phyloP scores from a whole-genome alignment of 2,797 vertebrate genomes.

The Argya squamiceps region DNA sequence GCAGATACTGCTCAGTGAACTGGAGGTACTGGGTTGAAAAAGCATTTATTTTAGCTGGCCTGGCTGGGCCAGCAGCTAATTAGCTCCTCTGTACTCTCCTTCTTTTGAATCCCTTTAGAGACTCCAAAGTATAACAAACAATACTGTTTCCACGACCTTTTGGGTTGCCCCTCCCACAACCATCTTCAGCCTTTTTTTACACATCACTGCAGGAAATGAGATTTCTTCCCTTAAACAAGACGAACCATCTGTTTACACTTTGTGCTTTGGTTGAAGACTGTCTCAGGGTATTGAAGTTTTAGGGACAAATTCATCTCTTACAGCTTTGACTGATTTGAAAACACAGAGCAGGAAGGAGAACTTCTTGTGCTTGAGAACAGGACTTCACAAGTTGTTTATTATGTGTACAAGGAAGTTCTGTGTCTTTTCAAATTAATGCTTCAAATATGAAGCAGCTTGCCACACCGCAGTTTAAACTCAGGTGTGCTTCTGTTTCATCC shows the following conservation, averaged over 20 bases:
- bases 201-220: background rate
- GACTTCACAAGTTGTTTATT: background rate
- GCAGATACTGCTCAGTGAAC: background rate
- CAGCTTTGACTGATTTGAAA: slow-evolving; percentile 15
- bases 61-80: background rate
- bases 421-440: background rate
- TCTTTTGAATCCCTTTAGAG: background rate
- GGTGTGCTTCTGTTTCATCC: background rate
- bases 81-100: background rate
- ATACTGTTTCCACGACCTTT: background rate
- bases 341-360: slow-evolving; percentile 28
- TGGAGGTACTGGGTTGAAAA: background rate
- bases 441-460: background rate
- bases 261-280: background rate
- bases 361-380: background rate
- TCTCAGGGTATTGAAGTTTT: background rate
- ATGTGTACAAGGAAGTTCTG: background rate
- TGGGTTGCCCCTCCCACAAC: background rate
- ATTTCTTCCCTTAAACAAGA: background rate
- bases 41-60: background rate
- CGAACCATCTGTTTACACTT: background rate
- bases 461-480: background rate
- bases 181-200: background rate
- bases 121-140: background rate
- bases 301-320: background rate